Evolutionary conservation across 2,888 invertebrate genomes (phyloP).

Genomic region (Perizoma affinitatum): DNA sequence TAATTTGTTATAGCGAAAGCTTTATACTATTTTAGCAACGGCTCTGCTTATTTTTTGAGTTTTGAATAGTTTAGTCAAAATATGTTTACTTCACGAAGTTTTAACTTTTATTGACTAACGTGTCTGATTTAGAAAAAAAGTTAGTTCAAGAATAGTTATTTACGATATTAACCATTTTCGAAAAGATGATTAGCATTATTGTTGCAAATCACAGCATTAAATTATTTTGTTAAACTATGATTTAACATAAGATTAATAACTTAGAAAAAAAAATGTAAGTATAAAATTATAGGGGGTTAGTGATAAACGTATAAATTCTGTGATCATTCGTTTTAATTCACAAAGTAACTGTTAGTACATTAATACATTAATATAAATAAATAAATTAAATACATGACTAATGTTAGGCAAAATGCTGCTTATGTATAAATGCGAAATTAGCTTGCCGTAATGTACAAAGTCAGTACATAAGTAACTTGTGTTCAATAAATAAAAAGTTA

Average conservation of each 20-base stretch:
- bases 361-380: constrained; percentile 46
- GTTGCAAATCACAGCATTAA: no score
- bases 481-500: constrained; percentile 67
- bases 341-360: constrained; percentile 70
- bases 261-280: no score
- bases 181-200: no score
- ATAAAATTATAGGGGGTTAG: neutral
- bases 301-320: constrained; percentile 43
- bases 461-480: constrained; percentile 61
- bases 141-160: no score
- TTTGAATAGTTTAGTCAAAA: neutral
- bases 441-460: constrained; percentile 64
- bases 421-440: constrained; percentile 76
- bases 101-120: no score
- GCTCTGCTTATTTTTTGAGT: neutral
- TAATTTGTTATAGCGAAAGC: neutral
- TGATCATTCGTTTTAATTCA: constrained; percentile 71
- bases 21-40: no score
- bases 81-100: no score
- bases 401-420: constrained; percentile 57
- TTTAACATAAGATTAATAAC: no score
- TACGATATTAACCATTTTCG: no score
- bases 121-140: no score
- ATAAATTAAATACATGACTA: constrained; percentile 60
- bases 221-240: no score